Conservation (phyloP, 2,888 invertebrate genomes). For the Harpalus rubripes region DNA sequence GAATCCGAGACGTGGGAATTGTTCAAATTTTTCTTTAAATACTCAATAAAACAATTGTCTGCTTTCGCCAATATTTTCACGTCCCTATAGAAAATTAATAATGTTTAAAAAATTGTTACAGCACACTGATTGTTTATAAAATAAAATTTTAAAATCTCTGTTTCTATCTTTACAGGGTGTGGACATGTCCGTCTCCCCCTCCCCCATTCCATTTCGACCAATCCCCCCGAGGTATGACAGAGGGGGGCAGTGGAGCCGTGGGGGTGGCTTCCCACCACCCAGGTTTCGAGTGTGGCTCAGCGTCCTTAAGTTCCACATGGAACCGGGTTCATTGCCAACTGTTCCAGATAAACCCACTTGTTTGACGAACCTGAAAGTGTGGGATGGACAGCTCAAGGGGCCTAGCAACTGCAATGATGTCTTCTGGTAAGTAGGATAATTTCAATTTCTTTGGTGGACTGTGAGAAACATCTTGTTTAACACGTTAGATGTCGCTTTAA, state of each 20-base stretch:
- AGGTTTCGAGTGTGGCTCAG: conserved; percentile 92
- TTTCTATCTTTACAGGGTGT: conserved; percentile 77
- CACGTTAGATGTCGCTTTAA: too few relatives aligned
- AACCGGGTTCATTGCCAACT: conserved; percentile 80
- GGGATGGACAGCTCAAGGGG: conserved; percentile 90
- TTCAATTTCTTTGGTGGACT: not conserved
- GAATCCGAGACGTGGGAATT: too few relatives aligned
- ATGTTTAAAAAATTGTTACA: too few relatives aligned
- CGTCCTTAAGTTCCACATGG: conserved; percentile 90
- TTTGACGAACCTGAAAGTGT: conserved; percentile 90
- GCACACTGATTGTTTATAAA: too few relatives aligned
- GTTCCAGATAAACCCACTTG: conserved; percentile 88
- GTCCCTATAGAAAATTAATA: too few relatives aligned
- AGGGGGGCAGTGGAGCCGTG: conserved; percentile 77
- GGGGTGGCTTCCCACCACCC: conserved; percentile 80
- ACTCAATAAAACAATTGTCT: too few relatives aligned
- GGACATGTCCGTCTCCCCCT: conserved; percentile 79
- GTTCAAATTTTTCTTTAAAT: too few relatives aligned
- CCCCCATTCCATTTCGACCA: conserved; percentile 80
- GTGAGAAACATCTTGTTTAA: too few relatives aligned
- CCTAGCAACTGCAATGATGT: conserved; percentile 89
- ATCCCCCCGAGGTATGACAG: conserved; percentile 79
- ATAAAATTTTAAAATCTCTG: too few relatives aligned
- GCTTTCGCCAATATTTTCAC: too few relatives aligned
- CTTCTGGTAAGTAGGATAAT: conserved; percentile 83